These are phyloP conservation scores for Luidia sarsii DNA, from an alignment of 53 echinoderm and acorn worm genomes.

Conservation along the genomic window DNA sequence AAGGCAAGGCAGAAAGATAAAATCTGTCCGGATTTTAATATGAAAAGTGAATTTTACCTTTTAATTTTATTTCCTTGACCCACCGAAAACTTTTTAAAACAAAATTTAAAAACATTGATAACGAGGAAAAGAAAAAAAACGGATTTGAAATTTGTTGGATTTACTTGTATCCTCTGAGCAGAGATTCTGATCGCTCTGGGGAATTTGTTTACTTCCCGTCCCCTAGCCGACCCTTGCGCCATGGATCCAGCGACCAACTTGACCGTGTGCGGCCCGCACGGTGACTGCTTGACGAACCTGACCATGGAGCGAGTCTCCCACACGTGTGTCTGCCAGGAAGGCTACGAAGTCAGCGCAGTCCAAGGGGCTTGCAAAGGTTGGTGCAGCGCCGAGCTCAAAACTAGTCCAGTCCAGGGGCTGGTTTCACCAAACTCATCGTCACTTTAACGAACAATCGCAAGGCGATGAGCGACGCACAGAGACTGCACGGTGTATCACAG, in stretches of 20 bases:
- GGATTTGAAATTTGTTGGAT: background rate
- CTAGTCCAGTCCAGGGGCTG: too few relatives aligned
- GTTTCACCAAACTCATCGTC: too few relatives aligned
- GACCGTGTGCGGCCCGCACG: conserved; percentile 6
- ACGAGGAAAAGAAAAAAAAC: background rate
- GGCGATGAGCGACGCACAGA: too few relatives aligned
- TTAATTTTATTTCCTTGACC: background rate
- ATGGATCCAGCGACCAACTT: background rate
- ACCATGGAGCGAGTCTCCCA: background rate
- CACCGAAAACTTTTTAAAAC: background rate
- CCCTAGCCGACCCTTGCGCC: conserved; percentile 6
- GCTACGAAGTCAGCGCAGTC: conserved; percentile 1
- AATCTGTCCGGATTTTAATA: too few relatives aligned
- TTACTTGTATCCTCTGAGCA: background rate
- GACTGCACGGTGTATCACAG: too few relatives aligned
- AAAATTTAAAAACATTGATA: background rate
- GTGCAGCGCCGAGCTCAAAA: too few relatives aligned
- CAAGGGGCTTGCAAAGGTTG: background rate
- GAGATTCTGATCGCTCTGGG: background rate
- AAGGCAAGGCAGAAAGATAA: too few relatives aligned
- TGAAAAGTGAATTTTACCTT: background rate
- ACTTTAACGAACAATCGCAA: too few relatives aligned
- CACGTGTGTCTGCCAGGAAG: conserved; percentile 16
- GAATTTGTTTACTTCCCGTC: background rate
- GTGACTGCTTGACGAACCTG: background rate